Conservation (phyloP, 30 jellyfish, hydroid and myxozoan genomes). For the Cassiopea xamachana region DNA sequence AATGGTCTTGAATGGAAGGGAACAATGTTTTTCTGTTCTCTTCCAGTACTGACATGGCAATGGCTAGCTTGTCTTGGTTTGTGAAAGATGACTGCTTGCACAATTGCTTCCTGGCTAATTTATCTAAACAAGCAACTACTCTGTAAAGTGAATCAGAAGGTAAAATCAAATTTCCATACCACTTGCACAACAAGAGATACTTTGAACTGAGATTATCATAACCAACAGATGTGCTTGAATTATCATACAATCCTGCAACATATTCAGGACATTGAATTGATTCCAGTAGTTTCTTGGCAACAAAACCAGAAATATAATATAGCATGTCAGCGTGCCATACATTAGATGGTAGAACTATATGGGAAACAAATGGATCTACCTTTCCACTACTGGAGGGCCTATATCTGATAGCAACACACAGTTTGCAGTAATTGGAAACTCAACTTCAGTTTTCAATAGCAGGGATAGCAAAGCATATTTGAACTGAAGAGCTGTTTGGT, state of each 20-base stretch:
- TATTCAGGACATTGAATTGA: slow-evolving; percentile 26
- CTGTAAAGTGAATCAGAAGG: slow-evolving; percentile 44
- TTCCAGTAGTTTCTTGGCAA: slow-evolving; percentile 3
- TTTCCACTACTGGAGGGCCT: not conserved
- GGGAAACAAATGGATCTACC: not conserved
- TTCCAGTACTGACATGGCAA: not conserved
- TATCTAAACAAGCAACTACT: slow-evolving; percentile 28
- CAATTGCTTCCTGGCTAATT: slow-evolving; percentile 8
- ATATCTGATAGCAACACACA: not conserved
- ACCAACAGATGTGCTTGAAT: not conserved
- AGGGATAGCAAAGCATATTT: slow-evolving; percentile 31
- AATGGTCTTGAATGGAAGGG: not conserved
- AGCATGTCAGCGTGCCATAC: slow-evolving; percentile 37
- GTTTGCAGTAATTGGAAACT: slow-evolving; percentile 33
- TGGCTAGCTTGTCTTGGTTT: not conserved
- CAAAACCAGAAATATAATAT: slow-evolving; percentile 30
- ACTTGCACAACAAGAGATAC: slow-evolving; percentile 12
- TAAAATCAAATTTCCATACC: slow-evolving; percentile 35
- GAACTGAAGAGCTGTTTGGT: slow-evolving; percentile 32
- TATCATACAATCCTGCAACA: slow-evolving; percentile 16
- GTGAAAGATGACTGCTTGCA: slow-evolving; percentile 13
- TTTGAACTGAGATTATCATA: not conserved
- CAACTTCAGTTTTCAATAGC: slow-evolving; percentile 23
- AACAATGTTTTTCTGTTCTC: slow-evolving; percentile 11
- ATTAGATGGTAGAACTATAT: not conserved